These are phyloP conservation scores for Gymnocephalus cernua DNA, from an alignment of 2,113 vertebrate genomes.

Conservation along the genomic window DNA sequence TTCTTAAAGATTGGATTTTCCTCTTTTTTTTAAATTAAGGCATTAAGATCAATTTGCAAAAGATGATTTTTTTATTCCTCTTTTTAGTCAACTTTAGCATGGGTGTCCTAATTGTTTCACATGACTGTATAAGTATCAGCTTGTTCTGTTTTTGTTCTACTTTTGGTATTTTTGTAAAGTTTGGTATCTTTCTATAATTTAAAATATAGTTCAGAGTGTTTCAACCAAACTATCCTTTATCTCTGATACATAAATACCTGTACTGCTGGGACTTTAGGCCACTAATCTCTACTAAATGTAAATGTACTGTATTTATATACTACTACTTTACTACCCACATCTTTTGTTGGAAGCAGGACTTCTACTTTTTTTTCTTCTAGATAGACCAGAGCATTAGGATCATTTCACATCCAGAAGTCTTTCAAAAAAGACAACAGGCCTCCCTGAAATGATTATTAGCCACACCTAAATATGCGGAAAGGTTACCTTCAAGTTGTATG, in stretches of 20 bases:
- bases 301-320: too few species aligned
- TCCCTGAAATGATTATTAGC: neutral
- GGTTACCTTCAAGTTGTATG: neutral
- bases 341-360: neutral
- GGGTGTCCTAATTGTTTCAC: too few species aligned
- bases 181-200: neutral
- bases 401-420: neutral
- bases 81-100: too few species aligned
- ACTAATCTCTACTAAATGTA: neutral
- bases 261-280: neutral
- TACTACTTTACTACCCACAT: neutral
- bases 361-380: neutral
- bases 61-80: too few species aligned
- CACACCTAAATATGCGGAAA: conserved; percentile 6
- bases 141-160: neutral
- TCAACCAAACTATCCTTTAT: neutral
- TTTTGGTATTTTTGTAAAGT: neutral
- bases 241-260: neutral
- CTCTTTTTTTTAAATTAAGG: too few species aligned
- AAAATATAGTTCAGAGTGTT: neutral
- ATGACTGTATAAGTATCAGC: neutral
- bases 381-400: neutral
- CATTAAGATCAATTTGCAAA: too few species aligned
- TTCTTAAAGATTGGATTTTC: too few species aligned
- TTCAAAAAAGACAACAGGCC: neutral